Conservation (phyloP, 2,888 invertebrate genomes). For the Andrena minutula region DNA sequence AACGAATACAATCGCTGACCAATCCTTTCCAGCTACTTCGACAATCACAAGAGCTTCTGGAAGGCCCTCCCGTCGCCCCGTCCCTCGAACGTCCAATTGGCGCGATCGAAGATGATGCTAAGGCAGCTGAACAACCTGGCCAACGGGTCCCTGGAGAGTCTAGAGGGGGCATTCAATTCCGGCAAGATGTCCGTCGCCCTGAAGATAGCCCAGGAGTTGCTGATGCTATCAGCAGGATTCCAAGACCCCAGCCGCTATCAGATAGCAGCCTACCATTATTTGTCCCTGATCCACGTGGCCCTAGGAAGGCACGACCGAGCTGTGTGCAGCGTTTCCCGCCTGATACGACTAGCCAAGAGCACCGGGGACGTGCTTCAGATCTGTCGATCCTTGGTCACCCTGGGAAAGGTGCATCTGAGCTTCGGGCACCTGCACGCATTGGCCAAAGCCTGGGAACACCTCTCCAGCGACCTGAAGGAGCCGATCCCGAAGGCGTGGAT, state of each 20-base stretch:
- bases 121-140: constrained; percentile 65
- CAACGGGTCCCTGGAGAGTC: constrained; percentile 57
- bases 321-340: constrained; percentile 66
- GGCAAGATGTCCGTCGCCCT: constrained; percentile 67
- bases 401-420: constrained; percentile 79
- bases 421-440: constrained; percentile 78
- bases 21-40: constrained; percentile 70
- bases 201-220: constrained; percentile 71
- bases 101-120: constrained; percentile 48
- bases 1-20: background rate
- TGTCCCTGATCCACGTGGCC: constrained; percentile 74
- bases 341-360: constrained; percentile 73
- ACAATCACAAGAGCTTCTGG: constrained; percentile 67
- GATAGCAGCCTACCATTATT: constrained; percentile 70
- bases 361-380: constrained; percentile 62
- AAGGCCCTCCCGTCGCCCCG: constrained; percentile 27
- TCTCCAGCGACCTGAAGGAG: constrained; percentile 56
- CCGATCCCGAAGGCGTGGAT: constrained; percentile 69
- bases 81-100: background rate
- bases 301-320: constrained; percentile 79
- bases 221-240: constrained; percentile 61
- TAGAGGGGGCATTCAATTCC: constrained; percentile 68
- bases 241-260: constrained; percentile 68
- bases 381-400: constrained; percentile 71
- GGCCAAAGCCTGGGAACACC: constrained; percentile 75